Conservation (phyloP, 1,140 invertebrate genomes). For the Sipha flava region DNA sequence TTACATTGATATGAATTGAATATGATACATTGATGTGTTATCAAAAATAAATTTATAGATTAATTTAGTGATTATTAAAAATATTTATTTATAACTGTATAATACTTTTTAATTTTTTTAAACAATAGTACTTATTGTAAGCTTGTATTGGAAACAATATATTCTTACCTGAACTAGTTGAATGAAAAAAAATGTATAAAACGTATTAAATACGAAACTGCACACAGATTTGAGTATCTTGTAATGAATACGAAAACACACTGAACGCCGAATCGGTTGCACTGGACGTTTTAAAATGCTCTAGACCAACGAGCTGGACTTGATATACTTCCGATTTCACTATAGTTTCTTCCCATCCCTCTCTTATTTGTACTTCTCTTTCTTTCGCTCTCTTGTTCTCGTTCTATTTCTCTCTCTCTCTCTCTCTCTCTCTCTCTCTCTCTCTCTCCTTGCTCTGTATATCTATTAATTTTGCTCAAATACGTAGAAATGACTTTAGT, state of each 20-base stretch:
- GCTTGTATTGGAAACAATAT: too few relatives aligned
- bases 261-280: neutral
- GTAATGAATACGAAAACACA: neutral
- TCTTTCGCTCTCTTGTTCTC: neutral
- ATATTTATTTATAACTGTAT: too few relatives aligned
- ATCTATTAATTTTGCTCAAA: too few relatives aligned
- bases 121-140: too few relatives aligned
- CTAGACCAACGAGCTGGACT: neutral
- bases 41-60: too few relatives aligned
- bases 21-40: too few relatives aligned
- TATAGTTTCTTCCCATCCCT: slow-evolving; percentile 9
- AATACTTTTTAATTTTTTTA: too few relatives aligned
- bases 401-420: neutral
- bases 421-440: neutral
- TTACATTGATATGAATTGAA: too few relatives aligned
- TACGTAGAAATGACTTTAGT: neutral
- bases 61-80: too few relatives aligned
- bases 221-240: neutral
- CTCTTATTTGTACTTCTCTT: neutral
- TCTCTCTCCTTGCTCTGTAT: neutral
- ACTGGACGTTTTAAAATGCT: slow-evolving; percentile 24
- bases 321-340: slow-evolving; percentile 26
- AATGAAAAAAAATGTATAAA: neutral
- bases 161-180: neutral
- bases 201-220: neutral